Percentiles rank a stretch among this genome's conserved stretches.
Conservation (phyloP, 2,888 invertebrate genomes). For the Cecidostiba fungosa region DNA sequence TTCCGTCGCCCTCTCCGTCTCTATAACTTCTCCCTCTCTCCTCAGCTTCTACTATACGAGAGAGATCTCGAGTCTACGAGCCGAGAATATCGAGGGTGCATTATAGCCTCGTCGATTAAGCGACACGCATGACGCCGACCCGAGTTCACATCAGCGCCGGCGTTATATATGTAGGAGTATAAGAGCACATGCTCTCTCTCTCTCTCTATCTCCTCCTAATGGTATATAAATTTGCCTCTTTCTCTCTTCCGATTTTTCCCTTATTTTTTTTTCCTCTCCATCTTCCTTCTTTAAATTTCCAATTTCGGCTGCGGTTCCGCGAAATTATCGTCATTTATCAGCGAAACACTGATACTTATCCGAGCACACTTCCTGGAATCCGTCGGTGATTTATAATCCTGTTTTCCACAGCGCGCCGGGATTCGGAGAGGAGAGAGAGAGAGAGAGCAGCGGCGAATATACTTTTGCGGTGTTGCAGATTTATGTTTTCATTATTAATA, state of each 20-base stretch:
- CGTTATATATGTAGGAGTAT: slow-evolving; percentile 36
- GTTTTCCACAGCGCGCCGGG: background rate
- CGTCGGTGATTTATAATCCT: slow-evolving; percentile 44
- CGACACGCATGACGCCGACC: slow-evolving; percentile 61
- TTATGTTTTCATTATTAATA: slow-evolving; percentile 32
- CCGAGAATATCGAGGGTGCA: slow-evolving; percentile 61
- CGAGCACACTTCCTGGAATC: slow-evolving; percentile 34
- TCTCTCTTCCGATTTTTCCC: background rate
- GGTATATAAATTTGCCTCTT: slow-evolving; percentile 50
- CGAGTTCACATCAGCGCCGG: slow-evolving; percentile 50
- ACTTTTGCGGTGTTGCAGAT: background rate
- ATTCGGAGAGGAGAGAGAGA: background rate
- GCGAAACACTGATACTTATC: slow-evolving; percentile 41
- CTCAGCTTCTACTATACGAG: slow-evolving; percentile 10
- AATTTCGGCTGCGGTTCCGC: slow-evolving; percentile 25
- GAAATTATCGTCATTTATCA: slow-evolving; percentile 54
- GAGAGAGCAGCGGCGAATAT: background rate
- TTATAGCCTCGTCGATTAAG: slow-evolving; percentile 66
- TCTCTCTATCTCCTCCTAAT: slow-evolving; percentile 19
- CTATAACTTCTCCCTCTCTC: background rate
- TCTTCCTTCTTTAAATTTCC: slow-evolving; percentile 33
- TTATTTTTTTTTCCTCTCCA: slow-evolving; percentile 42
- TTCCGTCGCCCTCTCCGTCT: background rate
- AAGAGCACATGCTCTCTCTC: slow-evolving; percentile 6
- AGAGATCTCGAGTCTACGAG: slow-evolving; percentile 45